Evolutionary conservation across 2,888 invertebrate genomes (phyloP).

Genomic region (Agonum fuliginosum): DNA sequence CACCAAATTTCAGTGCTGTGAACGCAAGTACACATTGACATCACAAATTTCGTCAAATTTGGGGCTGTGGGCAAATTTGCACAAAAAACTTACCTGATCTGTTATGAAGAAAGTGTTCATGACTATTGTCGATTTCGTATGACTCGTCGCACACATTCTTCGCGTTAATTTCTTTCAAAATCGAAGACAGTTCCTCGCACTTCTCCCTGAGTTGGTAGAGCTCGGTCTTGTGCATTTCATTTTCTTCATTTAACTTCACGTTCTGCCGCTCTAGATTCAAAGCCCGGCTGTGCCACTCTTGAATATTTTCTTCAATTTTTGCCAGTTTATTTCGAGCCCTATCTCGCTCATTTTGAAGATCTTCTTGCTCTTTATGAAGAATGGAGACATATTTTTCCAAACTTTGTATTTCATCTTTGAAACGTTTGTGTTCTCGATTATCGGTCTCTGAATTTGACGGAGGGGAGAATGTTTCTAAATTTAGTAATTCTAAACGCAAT

Average conservation of each 20-base stretch:
- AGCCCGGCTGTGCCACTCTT: conserved; percentile 67
- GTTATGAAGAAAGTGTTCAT: conserved; percentile 5
- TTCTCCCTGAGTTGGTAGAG: conserved; percentile 66
- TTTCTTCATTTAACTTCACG: conserved; percentile 65
- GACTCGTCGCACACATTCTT: conserved; percentile 64
- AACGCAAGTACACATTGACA: no score
- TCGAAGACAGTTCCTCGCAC: conserved; percentile 68
- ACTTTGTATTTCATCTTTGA: conserved; percentile 74
- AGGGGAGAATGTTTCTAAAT: conserved; percentile 66
- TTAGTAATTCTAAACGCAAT: conserved; percentile 68
- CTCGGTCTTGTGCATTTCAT: conserved; percentile 66
- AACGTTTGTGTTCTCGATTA: conserved; percentile 67
- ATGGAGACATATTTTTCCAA: conserved; percentile 75
- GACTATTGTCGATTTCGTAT: conserved; percentile 58
- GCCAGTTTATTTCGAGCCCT: conserved; percentile 71
- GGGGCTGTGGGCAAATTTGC: no score
- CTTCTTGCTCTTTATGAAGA: conserved; percentile 75
- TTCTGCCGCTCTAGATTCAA: conserved; percentile 67
- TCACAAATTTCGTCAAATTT: no score
- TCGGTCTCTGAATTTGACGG: neutral
- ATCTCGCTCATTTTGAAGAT: conserved; percentile 75
- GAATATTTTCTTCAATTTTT: conserved; percentile 69
- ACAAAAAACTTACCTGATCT: conserved; percentile 51
- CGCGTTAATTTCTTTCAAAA: conserved; percentile 73
- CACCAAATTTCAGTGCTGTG: no score